These are phyloP conservation scores for Archips xylosteana DNA, from an alignment of 2,888 invertebrate species.

Conservation along the genomic window DNA sequence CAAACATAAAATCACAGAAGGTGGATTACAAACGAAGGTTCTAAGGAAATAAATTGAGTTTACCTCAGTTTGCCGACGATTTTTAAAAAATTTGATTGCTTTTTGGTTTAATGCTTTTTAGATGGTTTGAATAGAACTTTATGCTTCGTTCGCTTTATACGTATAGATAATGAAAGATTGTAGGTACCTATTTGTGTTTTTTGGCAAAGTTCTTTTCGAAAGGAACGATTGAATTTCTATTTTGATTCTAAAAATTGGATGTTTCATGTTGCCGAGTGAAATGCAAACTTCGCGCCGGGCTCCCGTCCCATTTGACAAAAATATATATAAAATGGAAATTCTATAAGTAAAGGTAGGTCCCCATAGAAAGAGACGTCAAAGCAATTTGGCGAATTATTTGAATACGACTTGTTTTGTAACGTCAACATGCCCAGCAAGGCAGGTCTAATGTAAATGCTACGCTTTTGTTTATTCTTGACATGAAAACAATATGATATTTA, in stretches of 20 bases:
- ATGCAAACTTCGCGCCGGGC: slow-evolving; percentile 38
- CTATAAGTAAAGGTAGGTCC: slow-evolving; percentile 35
- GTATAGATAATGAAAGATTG: background rate
- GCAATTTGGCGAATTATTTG: slow-evolving; percentile 37
- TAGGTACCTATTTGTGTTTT: background rate
- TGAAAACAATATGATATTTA: slow-evolving; percentile 27
- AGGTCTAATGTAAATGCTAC: slow-evolving; percentile 30
- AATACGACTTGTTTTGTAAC: slow-evolving; percentile 38
- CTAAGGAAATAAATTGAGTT: slow-evolving; percentile 18
- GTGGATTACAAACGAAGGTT: slow-evolving; percentile 24
- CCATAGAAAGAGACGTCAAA: slow-evolving; percentile 37
- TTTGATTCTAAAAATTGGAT: slow-evolving; percentile 19
- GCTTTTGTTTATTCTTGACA: slow-evolving; percentile 19
- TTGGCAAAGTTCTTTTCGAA: slow-evolving; percentile 1
- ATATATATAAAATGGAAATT: slow-evolving; percentile 40
- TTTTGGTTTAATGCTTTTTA: slow-evolving; percentile 3
- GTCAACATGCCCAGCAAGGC: slow-evolving; percentile 25
- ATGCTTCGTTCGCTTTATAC: background rate
- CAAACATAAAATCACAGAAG: slow-evolving; percentile 35
- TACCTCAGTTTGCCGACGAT: slow-evolving; percentile 1
- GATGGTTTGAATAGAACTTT: background rate
- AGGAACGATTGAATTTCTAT: slow-evolving; percentile 23
- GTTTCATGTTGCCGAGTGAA: slow-evolving; percentile 29
- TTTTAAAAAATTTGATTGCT: slow-evolving; percentile 15
- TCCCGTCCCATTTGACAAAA: slow-evolving; percentile 33